Percentiles rank a stretch among this genome's conserved stretches.
Evolutionary conservation across 1,140 invertebrate genomes (phyloP).

Genomic region (Tribolium castaneum): DNA sequence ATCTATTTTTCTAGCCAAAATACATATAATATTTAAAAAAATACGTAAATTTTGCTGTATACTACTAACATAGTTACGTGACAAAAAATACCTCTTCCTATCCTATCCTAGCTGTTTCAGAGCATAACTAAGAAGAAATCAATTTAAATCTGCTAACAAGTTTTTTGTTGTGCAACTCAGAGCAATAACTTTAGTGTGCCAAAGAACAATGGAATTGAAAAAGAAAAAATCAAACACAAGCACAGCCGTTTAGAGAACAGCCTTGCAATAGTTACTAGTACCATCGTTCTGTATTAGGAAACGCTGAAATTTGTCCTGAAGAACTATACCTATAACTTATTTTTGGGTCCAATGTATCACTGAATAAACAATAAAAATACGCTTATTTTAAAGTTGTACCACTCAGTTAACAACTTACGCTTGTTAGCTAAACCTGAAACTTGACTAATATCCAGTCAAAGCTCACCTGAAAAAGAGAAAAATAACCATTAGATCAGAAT

Average conservation of each 20-base stretch:
- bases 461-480: background rate
- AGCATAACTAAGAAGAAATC: background rate
- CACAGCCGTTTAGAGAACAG: background rate
- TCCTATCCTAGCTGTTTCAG: background rate
- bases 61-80: no score
- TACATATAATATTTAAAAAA: no score
- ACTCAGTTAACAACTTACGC: background rate
- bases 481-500: background rate
- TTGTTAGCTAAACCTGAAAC: background rate
- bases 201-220: background rate
- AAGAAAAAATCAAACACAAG: background rate
- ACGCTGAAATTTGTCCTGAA: no score
- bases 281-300: background rate
- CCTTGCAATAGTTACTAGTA: background rate
- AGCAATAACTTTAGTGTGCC: background rate
- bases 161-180: background rate
- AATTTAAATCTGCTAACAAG: conserved; percentile 5
- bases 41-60: no score
- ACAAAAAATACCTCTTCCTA: no score
- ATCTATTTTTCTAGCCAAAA: no score
- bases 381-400: background rate
- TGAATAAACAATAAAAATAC: no score
- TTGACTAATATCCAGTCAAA: background rate
- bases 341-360: no score
- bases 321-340: no score